Conservation (phyloP, 2,797 vertebrate genomes). For the Dallia pectoralis region DNA sequence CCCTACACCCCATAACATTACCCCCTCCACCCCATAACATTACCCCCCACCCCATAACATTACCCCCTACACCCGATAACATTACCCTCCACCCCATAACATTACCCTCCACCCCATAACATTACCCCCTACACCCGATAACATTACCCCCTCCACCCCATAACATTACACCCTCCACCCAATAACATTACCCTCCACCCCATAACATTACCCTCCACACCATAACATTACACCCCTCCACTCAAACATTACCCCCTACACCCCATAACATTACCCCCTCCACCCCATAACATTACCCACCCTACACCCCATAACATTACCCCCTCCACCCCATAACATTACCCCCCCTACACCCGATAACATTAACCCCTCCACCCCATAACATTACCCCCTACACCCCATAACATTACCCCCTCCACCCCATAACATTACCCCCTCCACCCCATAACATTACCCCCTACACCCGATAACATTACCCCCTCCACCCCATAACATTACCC, state of each 20-base stretch:
- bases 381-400: too few species aligned
- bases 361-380: too few species aligned
- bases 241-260: not conserved
- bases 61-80: not conserved
- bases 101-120: conserved; percentile 6
- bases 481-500: conserved; percentile 14
- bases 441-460: not conserved
- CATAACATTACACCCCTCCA: not conserved
- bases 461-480: not conserved
- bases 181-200: conserved; percentile 10
- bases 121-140: not conserved
- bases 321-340: not conserved
- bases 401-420: too few species aligned
- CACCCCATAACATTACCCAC: conserved; percentile 4
- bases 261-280: not conserved
- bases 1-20: not conserved
- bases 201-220: conserved; percentile 17
- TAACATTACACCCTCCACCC: too few species aligned
- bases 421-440: too few species aligned
- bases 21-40: not conserved
- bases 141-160: not conserved
- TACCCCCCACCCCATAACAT: not conserved
- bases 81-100: conserved; percentile 14
- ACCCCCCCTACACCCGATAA: not conserved
- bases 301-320: not conserved